Conservation (phyloP, 1,140 invertebrate genomes). For the Hypothenemus hampei region DNA sequence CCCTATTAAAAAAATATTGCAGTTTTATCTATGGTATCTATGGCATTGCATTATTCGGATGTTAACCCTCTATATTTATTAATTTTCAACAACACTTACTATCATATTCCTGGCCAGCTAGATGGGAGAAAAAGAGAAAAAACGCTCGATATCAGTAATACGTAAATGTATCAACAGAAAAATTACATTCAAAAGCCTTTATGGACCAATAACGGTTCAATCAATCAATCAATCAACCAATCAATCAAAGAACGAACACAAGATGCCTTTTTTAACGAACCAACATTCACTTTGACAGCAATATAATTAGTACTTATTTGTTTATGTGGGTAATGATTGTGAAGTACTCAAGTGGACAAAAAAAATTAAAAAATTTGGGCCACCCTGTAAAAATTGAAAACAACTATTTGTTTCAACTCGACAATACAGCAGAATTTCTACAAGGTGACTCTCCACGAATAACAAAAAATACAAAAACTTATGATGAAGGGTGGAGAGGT, state of each 20-base stretch:
- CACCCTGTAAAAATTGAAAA: slow-evolving; percentile 3
- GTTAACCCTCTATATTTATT: neutral
- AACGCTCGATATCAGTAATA: too few relatives aligned
- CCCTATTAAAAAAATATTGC: slow-evolving; percentile 60
- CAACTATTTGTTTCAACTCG: too few relatives aligned
- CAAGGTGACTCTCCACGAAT: slow-evolving; percentile 2
- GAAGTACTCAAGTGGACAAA: slow-evolving; percentile 10
- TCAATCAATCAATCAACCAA: too few relatives aligned
- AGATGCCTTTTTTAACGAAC: neutral
- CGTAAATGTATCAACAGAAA: too few relatives aligned
- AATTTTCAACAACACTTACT: slow-evolving; percentile 57
- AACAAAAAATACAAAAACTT: neutral
- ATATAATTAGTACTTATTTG: too few relatives aligned
- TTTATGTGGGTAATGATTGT: slow-evolving; percentile 20
- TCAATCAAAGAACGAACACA: too few relatives aligned
- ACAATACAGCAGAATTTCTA: slow-evolving; percentile 1
- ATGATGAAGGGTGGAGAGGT: slow-evolving; percentile 6
- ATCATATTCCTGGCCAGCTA: slow-evolving; percentile 80
- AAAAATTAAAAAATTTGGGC: neutral
- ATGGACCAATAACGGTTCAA: too few relatives aligned
- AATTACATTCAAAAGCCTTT: too few relatives aligned
- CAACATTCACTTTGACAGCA: slow-evolving; percentile 5
- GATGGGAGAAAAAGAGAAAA: slow-evolving; percentile 32
- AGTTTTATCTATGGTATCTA: too few relatives aligned
- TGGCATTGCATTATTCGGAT: too few relatives aligned